Conservation (phyloP, 2,113 vertebrate genomes). For the Mirounga angustirostris region DNA sequence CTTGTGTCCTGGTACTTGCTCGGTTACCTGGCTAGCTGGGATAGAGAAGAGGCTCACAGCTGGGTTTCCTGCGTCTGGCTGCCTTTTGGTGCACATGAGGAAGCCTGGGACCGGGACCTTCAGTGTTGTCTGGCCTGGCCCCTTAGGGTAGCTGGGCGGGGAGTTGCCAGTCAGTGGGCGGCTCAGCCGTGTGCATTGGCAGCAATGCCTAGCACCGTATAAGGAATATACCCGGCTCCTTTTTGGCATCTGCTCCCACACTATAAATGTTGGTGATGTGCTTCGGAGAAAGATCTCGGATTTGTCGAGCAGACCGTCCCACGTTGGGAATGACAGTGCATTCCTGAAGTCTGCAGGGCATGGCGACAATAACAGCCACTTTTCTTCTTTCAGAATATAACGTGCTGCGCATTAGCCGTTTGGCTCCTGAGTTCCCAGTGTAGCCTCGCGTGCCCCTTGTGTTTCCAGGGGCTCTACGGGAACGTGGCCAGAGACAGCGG, state of each 20-base stretch:
- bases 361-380: not conserved
- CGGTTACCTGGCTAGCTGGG: not conserved
- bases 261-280: not conserved
- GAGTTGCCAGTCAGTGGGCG: conserved; percentile 10
- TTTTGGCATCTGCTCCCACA: conserved; percentile 72
- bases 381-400: fast-evolving
- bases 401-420: not conserved
- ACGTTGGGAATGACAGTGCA: not conserved
- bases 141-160: not conserved
- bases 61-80: not conserved
- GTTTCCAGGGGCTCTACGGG: not conserved
- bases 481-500: fast-evolving
- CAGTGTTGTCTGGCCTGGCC: fast-evolving
- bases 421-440: not conserved
- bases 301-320: not conserved
- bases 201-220: conserved; percentile 16
- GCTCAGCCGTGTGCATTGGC: not conserved
- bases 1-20: not conserved
- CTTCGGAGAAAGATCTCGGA: not conserved
- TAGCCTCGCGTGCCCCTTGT: fast-evolving
- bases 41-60: not conserved
- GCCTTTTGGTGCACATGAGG: not conserved
- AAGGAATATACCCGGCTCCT: conserved; percentile 47
- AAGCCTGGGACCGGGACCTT: not conserved
- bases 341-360: not conserved